A percentile compares a stretch with the other conserved stretches of the same genome.
These are phyloP conservation scores for Dicycla oo DNA, from an alignment of 2,888 invertebrate genomes.

Conservation along the genomic window DNA sequence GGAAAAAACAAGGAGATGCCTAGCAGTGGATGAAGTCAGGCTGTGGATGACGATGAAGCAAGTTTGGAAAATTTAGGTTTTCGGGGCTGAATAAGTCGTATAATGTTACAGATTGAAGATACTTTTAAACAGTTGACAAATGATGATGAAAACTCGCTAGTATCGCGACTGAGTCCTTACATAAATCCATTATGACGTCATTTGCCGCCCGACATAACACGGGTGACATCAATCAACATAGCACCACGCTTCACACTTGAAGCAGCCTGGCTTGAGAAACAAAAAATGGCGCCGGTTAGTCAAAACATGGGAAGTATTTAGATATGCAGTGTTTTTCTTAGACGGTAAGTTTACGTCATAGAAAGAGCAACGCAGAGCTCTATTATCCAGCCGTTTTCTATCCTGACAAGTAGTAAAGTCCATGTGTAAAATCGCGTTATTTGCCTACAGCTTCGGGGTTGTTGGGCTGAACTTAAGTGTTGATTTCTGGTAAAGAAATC, in stretches of 20 bases:
- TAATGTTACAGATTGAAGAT: not conserved
- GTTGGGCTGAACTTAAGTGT: no score
- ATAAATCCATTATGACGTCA: constrained; percentile 52
- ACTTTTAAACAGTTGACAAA: not conserved
- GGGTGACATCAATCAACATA: constrained; percentile 36
- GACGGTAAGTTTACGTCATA: not conserved
- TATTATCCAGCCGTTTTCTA: no score
- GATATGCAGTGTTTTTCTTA: constrained; percentile 2
- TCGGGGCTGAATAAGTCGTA: not conserved
- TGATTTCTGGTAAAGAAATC: no score
- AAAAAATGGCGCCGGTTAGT: constrained; percentile 22
- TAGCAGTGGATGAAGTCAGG: not conserved
- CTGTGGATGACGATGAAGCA: not conserved
- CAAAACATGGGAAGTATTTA: constrained; percentile 35
- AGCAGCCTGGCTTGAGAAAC: constrained; percentile 50
- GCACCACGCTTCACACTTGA: constrained; percentile 41
- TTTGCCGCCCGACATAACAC: constrained; percentile 33
- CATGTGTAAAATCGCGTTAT: no score
- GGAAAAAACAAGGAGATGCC: not conserved
- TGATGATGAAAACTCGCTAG: constrained; percentile 18
- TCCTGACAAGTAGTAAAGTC: no score
- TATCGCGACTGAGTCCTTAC: constrained; percentile 19
- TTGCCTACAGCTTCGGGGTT: no score
- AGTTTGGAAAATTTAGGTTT: not conserved
- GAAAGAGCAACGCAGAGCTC: not conserved